Percentiles rank a stretch among this genome's conserved stretches.
phyloP scores from a whole-genome alignment of 30 jellyfish, hydroid and myxozoan species.

The Chironex yamaguchii region DNA sequence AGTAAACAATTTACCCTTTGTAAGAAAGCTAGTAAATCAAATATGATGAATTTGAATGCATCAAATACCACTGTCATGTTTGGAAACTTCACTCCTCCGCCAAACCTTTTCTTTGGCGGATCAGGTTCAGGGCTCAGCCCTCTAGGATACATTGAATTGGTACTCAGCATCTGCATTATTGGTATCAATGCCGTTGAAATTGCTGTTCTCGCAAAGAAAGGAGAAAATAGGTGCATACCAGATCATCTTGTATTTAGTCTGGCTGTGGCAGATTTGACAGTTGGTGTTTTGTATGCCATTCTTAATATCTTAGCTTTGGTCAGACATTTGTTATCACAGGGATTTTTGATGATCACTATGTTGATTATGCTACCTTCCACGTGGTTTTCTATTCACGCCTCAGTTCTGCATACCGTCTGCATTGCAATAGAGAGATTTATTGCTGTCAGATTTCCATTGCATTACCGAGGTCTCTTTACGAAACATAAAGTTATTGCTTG shows the following conservation, averaged over 20 bases:
- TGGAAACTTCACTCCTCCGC: neutral
- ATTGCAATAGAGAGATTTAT: neutral
- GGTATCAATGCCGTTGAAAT: neutral
- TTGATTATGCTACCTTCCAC: neutral
- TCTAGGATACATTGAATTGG: neutral
- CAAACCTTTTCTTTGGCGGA: neutral
- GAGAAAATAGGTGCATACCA: neutral
- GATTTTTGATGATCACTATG: neutral
- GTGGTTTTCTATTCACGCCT: neutral
- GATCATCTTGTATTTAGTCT: neutral
- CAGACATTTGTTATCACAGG: neutral
- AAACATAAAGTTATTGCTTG: neutral
- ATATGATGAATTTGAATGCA: neutral
- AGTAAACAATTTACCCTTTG: no score
- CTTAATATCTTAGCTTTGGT: neutral
- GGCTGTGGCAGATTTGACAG: neutral
- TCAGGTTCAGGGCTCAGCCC: neutral
- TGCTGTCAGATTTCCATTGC: neutral
- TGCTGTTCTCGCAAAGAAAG: neutral
- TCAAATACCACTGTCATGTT: neutral
- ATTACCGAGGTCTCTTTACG: neutral
- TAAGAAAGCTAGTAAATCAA: no score
- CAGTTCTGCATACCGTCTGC: neutral
- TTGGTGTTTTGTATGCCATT: neutral
- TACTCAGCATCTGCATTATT: neutral